Percentiles rank a stretch among this genome's conserved stretches.
These are phyloP conservation scores for Phoxinus phoxinus DNA, from an alignment of 2,113 vertebrate genomes.

Conservation along the genomic window DNA sequence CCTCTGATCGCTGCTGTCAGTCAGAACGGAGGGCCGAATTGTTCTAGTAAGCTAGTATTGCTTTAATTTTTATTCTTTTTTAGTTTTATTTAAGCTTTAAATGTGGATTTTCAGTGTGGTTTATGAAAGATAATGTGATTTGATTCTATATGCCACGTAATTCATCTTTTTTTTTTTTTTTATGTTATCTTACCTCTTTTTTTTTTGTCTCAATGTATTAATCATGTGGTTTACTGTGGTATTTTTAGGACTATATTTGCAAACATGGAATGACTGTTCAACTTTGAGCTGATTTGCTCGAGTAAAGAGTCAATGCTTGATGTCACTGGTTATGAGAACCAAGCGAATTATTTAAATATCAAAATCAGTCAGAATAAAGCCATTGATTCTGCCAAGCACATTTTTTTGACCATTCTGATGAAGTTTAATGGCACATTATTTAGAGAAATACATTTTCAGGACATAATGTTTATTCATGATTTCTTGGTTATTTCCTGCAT, in stretches of 20 bases:
- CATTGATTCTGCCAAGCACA: too few species aligned
- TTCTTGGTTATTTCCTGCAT: neutral
- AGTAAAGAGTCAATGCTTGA: neutral
- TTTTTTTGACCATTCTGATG: neutral
- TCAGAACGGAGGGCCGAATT: neutral
- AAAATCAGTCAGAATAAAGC: neutral
- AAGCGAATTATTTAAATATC: neutral
- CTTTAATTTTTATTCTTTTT: neutral
- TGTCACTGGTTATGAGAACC: neutral
- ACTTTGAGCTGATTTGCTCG: neutral
- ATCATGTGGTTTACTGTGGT: neutral
- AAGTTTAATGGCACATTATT: neutral
- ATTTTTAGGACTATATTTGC: conserved; percentile 16
- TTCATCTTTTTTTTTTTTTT: neutral
- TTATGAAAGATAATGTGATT: neutral
- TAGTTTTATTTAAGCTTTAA: conserved; percentile 24
- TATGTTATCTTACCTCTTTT: neutral
- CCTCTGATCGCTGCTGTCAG: conserved; percentile 25
- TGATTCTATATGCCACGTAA: neutral
- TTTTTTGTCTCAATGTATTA: conserved; percentile 4
- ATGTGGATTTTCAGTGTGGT: conserved; percentile 9
- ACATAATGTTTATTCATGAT: neutral
- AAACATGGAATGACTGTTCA: neutral
- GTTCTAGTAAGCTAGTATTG: conserved; percentile 14
- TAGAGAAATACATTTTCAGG: neutral